Evolutionary conservation across 2,888 invertebrate genomes (phyloP).

Genomic region (Linnaemya vulpina): DNA sequence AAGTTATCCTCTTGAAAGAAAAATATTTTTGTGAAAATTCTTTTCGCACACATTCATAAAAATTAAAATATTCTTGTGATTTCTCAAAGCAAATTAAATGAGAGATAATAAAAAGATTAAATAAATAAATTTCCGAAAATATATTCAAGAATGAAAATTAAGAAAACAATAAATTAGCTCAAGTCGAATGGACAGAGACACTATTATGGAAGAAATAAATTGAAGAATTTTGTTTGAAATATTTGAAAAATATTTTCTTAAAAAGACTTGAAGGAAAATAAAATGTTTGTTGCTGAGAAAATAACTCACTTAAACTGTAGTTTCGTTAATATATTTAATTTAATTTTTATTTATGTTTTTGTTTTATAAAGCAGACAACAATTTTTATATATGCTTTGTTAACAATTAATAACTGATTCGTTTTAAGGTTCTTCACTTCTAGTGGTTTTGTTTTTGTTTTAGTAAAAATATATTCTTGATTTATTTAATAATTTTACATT

Average conservation of each 20-base stretch:
- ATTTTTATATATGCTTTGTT: slow-evolving; percentile 29
- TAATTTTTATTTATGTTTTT: too few species aligned
- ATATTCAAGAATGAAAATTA: slow-evolving; percentile 15
- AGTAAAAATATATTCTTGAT: slow-evolving; percentile 34
- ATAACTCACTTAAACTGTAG: slow-evolving; percentile 41
- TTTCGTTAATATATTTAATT: slow-evolving; percentile 9
- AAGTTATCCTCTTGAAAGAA: slow-evolving; percentile 50
- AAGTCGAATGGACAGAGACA: background rate
- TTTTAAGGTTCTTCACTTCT: background rate
- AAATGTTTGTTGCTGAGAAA: background rate
- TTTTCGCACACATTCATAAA: slow-evolving; percentile 14
- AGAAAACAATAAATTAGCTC: slow-evolving; percentile 27
- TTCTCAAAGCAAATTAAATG: background rate
- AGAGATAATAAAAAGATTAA: slow-evolving; percentile 14
- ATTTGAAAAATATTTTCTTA: background rate
- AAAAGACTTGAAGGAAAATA: background rate
- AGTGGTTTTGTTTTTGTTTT: background rate
- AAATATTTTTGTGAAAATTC: slow-evolving; percentile 13
- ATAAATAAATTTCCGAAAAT: slow-evolving; percentile 23
- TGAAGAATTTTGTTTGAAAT: slow-evolving; percentile 11
- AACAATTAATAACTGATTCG: slow-evolving; percentile 39
- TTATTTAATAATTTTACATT: slow-evolving; percentile 28
- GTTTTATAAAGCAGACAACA: slow-evolving; percentile 55
- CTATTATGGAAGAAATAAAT: background rate
- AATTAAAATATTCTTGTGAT: background rate